Evolutionary conservation across 2,888 invertebrate species (phyloP).

Genomic region (Dusona sp.): DNA sequence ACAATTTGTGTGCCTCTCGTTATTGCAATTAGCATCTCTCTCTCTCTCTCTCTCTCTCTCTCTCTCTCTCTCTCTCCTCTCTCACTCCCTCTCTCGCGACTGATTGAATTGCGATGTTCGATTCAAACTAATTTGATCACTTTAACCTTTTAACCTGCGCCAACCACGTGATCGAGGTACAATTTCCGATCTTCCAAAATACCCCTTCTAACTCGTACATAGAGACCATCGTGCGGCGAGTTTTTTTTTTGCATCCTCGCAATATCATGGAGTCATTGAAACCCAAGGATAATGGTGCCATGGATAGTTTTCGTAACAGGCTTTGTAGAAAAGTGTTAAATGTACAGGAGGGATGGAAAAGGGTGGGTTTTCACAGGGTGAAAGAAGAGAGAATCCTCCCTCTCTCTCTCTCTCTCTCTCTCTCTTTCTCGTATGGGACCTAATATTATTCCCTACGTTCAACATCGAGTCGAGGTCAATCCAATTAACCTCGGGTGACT

Average conservation of each 20-base stretch:
- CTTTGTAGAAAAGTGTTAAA: background rate
- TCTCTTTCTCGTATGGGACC: conserved; percentile 8
- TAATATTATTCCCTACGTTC: conserved; percentile 54
- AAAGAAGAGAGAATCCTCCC: background rate
- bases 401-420: background rate
- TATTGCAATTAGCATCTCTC: conserved; percentile 35
- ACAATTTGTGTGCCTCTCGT: conserved; percentile 42
- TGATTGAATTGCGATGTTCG: conserved; percentile 47
- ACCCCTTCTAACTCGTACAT: background rate
- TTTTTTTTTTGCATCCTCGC: background rate
- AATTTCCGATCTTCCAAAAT: conserved; percentile 1
- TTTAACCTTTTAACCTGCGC: conserved; percentile 7
- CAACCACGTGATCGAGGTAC: background rate
- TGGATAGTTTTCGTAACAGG: background rate
- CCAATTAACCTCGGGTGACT: conserved; percentile 63
- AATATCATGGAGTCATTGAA: background rate
- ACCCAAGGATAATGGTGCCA: background rate
- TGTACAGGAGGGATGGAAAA: background rate
- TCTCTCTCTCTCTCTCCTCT: background rate
- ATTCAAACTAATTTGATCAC: conserved; percentile 36
- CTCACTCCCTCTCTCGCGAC: background rate
- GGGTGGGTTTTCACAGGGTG: background rate
- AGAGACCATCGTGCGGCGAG: background rate
- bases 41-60: conserved; percentile 1
- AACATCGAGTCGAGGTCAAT: conserved; percentile 61